Conservation (phyloP, 2,113 vertebrate genomes). For the Chloropsis hardwickii region DNA sequence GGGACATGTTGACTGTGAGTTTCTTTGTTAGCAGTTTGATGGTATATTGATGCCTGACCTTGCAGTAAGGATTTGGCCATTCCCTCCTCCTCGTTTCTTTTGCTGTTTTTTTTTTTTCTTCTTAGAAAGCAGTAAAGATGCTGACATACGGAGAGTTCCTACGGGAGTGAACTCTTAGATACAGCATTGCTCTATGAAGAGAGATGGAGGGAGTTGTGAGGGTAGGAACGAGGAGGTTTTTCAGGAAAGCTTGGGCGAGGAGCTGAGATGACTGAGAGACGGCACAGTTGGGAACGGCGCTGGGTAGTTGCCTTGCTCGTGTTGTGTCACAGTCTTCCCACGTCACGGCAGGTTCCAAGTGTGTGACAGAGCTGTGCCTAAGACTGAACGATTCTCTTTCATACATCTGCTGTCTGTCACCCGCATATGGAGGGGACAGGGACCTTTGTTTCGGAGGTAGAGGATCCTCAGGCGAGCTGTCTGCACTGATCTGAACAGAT, state of each 20-base stretch:
- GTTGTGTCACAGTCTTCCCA: neutral
- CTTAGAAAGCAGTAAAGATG: neutral
- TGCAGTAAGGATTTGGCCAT: slow-evolving; percentile 17
- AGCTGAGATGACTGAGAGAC: neutral
- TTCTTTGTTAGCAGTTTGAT: slow-evolving; percentile 65
- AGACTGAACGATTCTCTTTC: neutral
- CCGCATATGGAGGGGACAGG: neutral
- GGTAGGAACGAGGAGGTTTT: neutral
- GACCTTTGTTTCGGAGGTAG: neutral
- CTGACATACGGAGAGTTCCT: neutral
- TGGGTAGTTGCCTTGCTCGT: neutral
- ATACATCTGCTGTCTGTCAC: neutral
- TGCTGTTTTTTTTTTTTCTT: slow-evolving; percentile 39
- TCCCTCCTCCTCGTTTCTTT: neutral
- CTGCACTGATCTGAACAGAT: neutral
- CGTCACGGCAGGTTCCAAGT: fast-evolving
- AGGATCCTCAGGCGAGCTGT: neutral
- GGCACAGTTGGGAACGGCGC: fast-evolving
- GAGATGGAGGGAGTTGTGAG: neutral
- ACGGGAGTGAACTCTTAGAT: neutral
- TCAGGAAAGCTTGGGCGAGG: fast-evolving
- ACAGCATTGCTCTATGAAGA: neutral
- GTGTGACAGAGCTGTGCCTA: neutral
- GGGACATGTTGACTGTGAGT: slow-evolving; percentile 58
- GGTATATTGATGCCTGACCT: slow-evolving; percentile 68